Base-by-base conservation (phyloP, 2,888 invertebrate genomes). In the Rhyacophila evoluta region DNA sequence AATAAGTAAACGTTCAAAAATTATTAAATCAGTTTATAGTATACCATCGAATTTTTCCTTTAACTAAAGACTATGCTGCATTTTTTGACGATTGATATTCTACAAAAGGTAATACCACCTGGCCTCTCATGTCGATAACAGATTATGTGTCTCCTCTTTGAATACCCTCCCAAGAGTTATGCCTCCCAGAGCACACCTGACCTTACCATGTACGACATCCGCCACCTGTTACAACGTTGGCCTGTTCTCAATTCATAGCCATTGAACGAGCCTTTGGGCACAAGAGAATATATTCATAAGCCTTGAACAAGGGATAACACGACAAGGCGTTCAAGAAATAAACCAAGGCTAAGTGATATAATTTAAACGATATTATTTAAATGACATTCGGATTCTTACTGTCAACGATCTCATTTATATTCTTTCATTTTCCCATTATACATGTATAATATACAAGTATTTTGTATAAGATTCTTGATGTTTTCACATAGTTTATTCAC, bases 241-340 rank as follows among this genome's bases (percentile, higher is more conserved):
- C 55, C 55, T 19, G 25, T 55, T 55, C 12, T 19, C 55, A 19
- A 55, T 55, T 55, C 55, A 55, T 55, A 55, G 55, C 55, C 55
- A n/a, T 55, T 55, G 55, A 55, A 55, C 19, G 19, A 19, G 15
- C 55, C 55, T 19, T 25, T 25, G 55, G 55, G 55, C 19, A 19
- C 19, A 55, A 55, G 55, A 55, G 55, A n/a, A n/a, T n/a, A 19
- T 55, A 55, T 55, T 55, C 55, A 55, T 55, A 55, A 55, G 55
- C 55, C 55, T 19, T 55, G 15, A 55, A 55, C 19, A 19, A 55
- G 55, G 55, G 55, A 8, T 55, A 55, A 55, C 55, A 55, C 15
- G 55, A 55, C 19, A 19, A 19, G 19, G 15, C 2, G 55, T 55
- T 19, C 55, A 55, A 55, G 55, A 55, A 12, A 55, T 8, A 55